Conservation (phyloP, 1,140 invertebrate genomes). For the Hirudo medicinalis region DNA sequence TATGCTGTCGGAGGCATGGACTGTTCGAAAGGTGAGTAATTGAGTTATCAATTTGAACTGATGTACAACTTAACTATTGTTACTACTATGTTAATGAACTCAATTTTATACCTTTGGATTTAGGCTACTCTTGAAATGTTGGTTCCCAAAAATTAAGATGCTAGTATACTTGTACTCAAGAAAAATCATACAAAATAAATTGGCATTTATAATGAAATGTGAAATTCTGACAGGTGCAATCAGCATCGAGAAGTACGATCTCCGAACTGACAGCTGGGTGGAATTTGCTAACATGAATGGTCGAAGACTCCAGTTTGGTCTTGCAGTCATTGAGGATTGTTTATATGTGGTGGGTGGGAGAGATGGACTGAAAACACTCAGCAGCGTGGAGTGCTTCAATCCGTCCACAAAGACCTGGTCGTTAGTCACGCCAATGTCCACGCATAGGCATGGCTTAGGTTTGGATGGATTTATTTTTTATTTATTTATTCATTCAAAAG, state of each 20-base stretch:
- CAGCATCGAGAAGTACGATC: conserved; percentile 76
- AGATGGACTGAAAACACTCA: conserved; percentile 82
- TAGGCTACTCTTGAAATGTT: no score
- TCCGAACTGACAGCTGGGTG: conserved; percentile 67
- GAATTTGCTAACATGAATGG: conserved; percentile 64
- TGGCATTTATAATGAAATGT: no score
- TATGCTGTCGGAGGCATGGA: conserved; percentile 82
- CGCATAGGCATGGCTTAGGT: conserved; percentile 73
- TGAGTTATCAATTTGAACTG: no score
- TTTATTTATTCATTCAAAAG: conserved; percentile 3
- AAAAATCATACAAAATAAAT: no score
- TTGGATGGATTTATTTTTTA: conserved; percentile 19
- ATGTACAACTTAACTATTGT: no score
- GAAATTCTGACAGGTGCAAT: conserved; percentile 51
- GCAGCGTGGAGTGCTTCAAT: conserved; percentile 71
- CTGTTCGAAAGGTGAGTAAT: conserved; percentile 54
- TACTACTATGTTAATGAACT: no score
- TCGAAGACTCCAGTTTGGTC: conserved; percentile 67
- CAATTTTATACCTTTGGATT: no score
- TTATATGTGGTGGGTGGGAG: conserved; percentile 70
- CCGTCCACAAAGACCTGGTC: conserved; percentile 63
- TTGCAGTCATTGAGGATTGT: conserved; percentile 69
- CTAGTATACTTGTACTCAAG: no score
- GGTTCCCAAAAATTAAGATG: no score
- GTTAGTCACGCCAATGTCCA: conserved; percentile 69